Evolutionary conservation across 2,797 vertebrate genomes (phyloP), one percentile per base, ranked within the genome.

Genomic region (Setipinna tenuifilis): DNA sequence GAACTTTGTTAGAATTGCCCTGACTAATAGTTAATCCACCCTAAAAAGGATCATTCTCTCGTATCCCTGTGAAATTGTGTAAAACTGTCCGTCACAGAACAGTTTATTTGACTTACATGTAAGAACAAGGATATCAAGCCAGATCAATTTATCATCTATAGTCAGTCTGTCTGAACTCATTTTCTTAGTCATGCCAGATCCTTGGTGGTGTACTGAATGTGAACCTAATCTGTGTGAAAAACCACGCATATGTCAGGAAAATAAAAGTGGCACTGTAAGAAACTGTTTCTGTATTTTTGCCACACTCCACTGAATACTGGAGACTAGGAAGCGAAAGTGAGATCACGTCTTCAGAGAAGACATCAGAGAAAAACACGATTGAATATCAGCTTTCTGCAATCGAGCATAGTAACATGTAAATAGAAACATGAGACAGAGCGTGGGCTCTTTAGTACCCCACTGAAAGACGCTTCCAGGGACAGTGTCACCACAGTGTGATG

Each of bases 131-230:
- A 54, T 54, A 54, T 54, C 41, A 46, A n/a, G 0, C 6, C 19
- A 54, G 50, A 54, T 54, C 50, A 9, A 54, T 54, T 54, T 10
- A 54, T 54, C 50, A 54, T 54, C 7, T 54, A 41, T 54, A 25
- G n/a, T 65, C n/a, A 11, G n/a, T 65, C 61, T 65, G 58, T 65
- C n/a, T 65, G 61, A 65, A 65, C 61, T 65, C 61, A 65, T 23
- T 9, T 1, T 65, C 61, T 41, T 35, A 41, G 16, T 16, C 31
- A 7, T 19, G 65, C 16, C 12, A 16, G 12, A 3, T 62, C 3
- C 61, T 28, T 28, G 9, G 65, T 28, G 9, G 65, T 10, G 10
- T 35, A 19, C 68, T 35, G 2, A 75, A 65, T 35, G 68, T 35
- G 28, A 65, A 75, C 16, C 31, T 44, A 41, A 35, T 31, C 71